phyloP scores from a whole-genome alignment of 1,140 invertebrate genomes.

The Globodera ellingtonae region DNA sequence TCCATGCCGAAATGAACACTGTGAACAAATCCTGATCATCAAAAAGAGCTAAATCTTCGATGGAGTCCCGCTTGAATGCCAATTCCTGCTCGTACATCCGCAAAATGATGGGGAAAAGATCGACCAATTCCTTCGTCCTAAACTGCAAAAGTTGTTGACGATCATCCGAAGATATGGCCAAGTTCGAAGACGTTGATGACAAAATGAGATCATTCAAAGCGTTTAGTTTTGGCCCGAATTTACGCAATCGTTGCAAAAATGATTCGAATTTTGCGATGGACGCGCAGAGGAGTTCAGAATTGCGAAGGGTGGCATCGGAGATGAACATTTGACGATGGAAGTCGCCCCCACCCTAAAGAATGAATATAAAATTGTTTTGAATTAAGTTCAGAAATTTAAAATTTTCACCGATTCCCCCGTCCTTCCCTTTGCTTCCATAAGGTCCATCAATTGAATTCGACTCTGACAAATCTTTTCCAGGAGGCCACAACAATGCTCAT shows the following conservation, averaged over 20 bases:
- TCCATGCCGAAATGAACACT: slow-evolving; percentile 30
- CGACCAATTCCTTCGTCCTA: background rate
- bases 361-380: too few relatives aligned
- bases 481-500: background rate
- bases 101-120: slow-evolving; percentile 13
- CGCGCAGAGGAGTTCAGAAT: slow-evolving; percentile 7
- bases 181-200: background rate
- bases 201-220: background rate
- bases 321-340: slow-evolving; percentile 9
- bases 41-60: slow-evolving; percentile 39
- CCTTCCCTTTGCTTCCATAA: background rate
- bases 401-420: background rate
- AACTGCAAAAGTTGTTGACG: background rate
- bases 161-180: background rate
- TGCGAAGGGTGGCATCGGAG: slow-evolving; percentile 13
- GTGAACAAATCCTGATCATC: slow-evolving; percentile 32
- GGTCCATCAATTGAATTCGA: slow-evolving; percentile 8
- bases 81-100: slow-evolving; percentile 46
- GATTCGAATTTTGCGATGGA: slow-evolving; percentile 1
- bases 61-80: slow-evolving; percentile 29
- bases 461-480: background rate
- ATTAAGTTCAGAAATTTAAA: background rate
- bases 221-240: background rate
- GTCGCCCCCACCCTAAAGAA: background rate
- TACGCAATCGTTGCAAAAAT: background rate